Conservation (phyloP, 2,113 vertebrate genomes). For the Clupea harengus region DNA sequence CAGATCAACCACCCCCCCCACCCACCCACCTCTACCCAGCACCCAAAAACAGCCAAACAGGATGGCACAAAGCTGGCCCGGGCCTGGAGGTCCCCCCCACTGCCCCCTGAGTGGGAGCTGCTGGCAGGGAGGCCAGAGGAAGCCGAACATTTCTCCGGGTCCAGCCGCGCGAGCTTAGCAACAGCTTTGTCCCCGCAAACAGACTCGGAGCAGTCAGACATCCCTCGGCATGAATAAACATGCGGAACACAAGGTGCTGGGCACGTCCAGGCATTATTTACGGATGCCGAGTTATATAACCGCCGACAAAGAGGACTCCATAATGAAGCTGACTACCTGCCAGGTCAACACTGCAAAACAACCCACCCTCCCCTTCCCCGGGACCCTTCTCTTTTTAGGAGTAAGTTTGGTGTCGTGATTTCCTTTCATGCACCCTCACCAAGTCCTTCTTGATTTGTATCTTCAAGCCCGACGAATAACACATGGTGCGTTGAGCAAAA, state of each 20-base stretch:
- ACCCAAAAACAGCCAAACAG: conserved; percentile 56
- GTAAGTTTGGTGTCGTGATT: not conserved
- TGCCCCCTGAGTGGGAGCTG: conserved; percentile 55
- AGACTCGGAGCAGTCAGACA: conserved; percentile 71
- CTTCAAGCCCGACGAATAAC: not conserved
- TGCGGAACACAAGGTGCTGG: conserved; percentile 67
- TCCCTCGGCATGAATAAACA: conserved; percentile 78
- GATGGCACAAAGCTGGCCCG: conserved; percentile 43
- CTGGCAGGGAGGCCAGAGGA: conserved; percentile 69
- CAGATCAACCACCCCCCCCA: conserved; percentile 40
- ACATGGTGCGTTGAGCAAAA: not conserved
- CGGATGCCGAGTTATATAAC: conserved; percentile 74
- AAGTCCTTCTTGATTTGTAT: not conserved
- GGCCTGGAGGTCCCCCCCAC: conserved; percentile 51
- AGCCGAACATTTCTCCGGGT: conserved; percentile 81
- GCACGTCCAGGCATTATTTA: conserved; percentile 71
- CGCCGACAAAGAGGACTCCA: conserved; percentile 47
- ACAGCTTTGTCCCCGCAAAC: conserved; percentile 85
- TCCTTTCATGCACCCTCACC: not conserved
- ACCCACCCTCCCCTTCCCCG: not conserved
- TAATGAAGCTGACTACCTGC: conserved; percentile 53
- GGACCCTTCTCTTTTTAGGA: not conserved
- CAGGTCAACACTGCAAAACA: conserved; percentile 39
- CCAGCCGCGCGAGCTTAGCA: conserved; percentile 86
- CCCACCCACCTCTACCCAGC: conserved; percentile 44